Base-by-base conservation (phyloP, 2,888 invertebrate species). In the Zaprionus lineosus region DNA sequence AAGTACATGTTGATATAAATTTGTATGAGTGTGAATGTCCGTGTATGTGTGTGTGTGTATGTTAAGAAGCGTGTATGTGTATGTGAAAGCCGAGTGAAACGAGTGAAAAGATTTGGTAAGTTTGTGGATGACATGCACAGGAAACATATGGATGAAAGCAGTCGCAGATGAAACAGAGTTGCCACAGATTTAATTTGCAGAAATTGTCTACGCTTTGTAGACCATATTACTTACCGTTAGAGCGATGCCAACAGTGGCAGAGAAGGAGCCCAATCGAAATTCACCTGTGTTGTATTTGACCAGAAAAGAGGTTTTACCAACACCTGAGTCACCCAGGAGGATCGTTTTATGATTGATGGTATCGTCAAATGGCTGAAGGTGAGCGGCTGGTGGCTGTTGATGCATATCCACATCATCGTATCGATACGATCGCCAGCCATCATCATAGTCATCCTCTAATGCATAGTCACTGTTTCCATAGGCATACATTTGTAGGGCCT, bases 211-310 rank as follows among this genome's bases (percentile, higher is more conserved):
- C n/a, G n/a, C 8, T 12, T 4, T 16, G 5, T 16, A 37, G 3
- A 16, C 15, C 2, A 8, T 37, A 37, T 1, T 34, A 93, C 95
- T 95, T 91, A 97, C 97, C 92, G 96, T 97, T 88, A 98, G 96
- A 28, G 97, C 97, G 78, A 98, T 97, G 47, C 97, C 97, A 46
- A 98, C 97, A 0, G 97, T 98, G 4, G 97, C 97, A 0, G 97
- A 96, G 90, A 97, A 98, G 78, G 95, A 97, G 3, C 97, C 96
- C 1, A 94, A 92, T 87, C 96, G 96, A 89, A 97, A 97, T 91
- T 94, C 96, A 40, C 96, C 96, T 8, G 97, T 97, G 90, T 97
- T 97, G 89, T 97, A 98, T 91, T 97, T 96, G 19, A 97, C 97
- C 63, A 98, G 91, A 46, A 98, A 92, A 1, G 97, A 97, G 0